Evolutionary conservation across 2,888 invertebrate genomes (phyloP), one percentile per base, ranked within the genome.

Genomic region (Tipula vernalis): DNA sequence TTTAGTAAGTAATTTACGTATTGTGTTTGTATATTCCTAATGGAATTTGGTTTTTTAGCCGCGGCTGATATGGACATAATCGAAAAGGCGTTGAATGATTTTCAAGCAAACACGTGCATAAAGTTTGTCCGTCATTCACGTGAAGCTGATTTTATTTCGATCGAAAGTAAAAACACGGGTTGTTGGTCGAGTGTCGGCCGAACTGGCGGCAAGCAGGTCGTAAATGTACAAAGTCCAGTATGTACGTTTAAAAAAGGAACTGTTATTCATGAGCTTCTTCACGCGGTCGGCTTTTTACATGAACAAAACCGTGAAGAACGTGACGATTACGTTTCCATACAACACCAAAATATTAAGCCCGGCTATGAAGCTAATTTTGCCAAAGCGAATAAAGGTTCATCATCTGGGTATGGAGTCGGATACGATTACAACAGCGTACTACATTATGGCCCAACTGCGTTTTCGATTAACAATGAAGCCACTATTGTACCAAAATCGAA

Each of bases 111-210:
- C 88, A 96, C 96, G 0, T 96, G 96, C 89, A 92, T 96, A 5
- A 92, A 93, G 88, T 96, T 95, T 90, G 92, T 94, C 3, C 94
- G 86, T 10, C 93, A 94, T 89, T 87, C 41, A 2, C 91, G 93
- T 0, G 94, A 95, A 89, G 89, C 88, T 0, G 95, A 95, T 90
- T 96, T 95, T 90, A 91, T 96, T 86, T 91, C 92, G 4, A 94
- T 96, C 86, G 93, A 93, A 86, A 94, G 93, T 88, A 91, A 92
- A 10, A 93, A 92, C 86, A 94, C 94, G 0, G 96, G 96, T 0
- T 96, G 96, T 89, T 96, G 95, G 95, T 95, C 95, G 13, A 94
- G 94, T 88, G 95, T 96, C 0, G 96, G 96, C 0, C 92, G 93
- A 41, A 92, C 94, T 42, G 95, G 95, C 89, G 89, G 88, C 8